Evolutionary conservation across 2,797 vertebrate genomes (phyloP), one percentile per base, ranked within the genome.

Genomic region (Nyctalus aviator): DNA sequence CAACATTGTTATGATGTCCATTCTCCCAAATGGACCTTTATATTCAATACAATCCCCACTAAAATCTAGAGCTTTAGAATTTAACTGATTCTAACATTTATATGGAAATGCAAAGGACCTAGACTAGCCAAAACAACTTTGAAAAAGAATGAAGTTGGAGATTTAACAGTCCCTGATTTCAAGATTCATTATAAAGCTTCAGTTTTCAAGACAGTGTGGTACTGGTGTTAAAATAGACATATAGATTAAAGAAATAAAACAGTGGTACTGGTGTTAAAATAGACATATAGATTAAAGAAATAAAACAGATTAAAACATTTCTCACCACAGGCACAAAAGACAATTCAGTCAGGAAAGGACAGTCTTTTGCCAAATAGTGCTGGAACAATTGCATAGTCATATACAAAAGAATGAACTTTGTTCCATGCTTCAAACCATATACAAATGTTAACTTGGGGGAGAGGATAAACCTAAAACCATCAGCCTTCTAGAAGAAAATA

Each of bases 21-120:
- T 72, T 64, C 25, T 81, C 72, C 32, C 32, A 86, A 78, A 41
- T 17, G 50, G 35, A 68, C 32, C 46, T 44, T 73, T 7, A 92
- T 41, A 15, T 84, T 92, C 50, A 81, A 53, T 11, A 85, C 1
- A 57, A 78, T 82, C 6, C 35, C 82, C 86, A 27, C 30, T 53
- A 88, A 91, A 93, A 75, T 62, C 35, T 62, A 75, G 53, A 88
- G 69, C 71, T 86, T 94, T 62, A 91, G 12, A 79, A 88, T 79
- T 83, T 50, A 94, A 84, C 13, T n/a, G 50, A 83, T 35, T 77
- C 72, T 84, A 84, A 87, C 92, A 93, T 91, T 53, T 41, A 53
- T 18, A 91, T 6, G 25, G 71, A 59, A 85, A 93, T 89, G 84
- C 44, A 73, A 69, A 84, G 4, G 41, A 46, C 50, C 53, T 59